Percentiles rank a stretch among this genome's conserved stretches.
These are phyloP conservation scores for Sebastes kiyomatsui DNA, from an alignment of 2,797 vertebrate species.

Conservation along the genomic window DNA sequence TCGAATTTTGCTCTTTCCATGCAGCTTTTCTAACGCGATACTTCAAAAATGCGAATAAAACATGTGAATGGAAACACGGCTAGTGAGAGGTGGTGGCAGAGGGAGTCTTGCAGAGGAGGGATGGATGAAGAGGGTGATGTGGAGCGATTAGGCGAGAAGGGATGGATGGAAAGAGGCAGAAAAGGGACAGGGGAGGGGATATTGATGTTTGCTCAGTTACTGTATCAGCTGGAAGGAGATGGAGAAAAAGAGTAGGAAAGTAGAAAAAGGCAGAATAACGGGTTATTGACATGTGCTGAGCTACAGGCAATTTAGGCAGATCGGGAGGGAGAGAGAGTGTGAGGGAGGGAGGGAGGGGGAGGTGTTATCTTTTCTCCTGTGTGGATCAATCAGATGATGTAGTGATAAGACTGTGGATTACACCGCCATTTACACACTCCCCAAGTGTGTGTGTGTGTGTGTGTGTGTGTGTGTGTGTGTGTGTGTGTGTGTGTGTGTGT, in stretches of 20 bases:
- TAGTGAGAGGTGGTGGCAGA: neutral
- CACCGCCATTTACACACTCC: slow-evolving; percentile 72
- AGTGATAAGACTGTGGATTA: slow-evolving; percentile 79
- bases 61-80: no score
- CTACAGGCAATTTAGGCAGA: slow-evolving; percentile 68
- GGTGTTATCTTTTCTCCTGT: slow-evolving; percentile 69
- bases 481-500: neutral
- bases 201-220: slow-evolving; percentile 56
- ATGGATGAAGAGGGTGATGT: slow-evolving; percentile 41
- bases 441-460: slow-evolving; percentile 20
- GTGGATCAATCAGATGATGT: slow-evolving; percentile 82
- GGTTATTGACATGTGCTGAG: slow-evolving; percentile 69
- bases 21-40: no score
- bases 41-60: no score
- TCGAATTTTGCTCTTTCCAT: no score
- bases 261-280: slow-evolving; percentile 55
- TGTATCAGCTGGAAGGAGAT: slow-evolving; percentile 43
- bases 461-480: neutral
- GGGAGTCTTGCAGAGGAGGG: neutral
- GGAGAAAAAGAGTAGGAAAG: slow-evolving; percentile 47
- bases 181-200: slow-evolving; percentile 20
- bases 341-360: neutral
- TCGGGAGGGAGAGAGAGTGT: slow-evolving; percentile 21
- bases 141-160: slow-evolving; percentile 3
- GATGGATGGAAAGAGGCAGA: slow-evolving; percentile 20